Percentiles rank a stretch among this genome's conserved stretches.
Conservation (phyloP, 2,113 vertebrate genomes). For the Sinocyclocheilus rhinocerous region DNA sequence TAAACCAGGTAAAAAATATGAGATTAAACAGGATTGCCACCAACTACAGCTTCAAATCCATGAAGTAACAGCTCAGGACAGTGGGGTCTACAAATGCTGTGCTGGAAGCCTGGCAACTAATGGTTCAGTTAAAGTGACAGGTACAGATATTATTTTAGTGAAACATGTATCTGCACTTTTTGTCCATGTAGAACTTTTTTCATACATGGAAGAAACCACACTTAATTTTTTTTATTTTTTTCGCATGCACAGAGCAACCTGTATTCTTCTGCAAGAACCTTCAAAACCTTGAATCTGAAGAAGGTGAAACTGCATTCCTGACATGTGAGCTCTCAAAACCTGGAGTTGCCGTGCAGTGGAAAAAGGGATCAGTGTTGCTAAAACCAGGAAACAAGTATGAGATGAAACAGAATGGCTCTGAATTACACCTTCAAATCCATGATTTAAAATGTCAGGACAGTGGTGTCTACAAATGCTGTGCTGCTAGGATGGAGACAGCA, state of each 20-base stretch:
- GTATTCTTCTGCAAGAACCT: constrained; percentile 74
- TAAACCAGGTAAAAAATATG: constrained; percentile 70
- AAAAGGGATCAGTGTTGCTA: constrained; percentile 67
- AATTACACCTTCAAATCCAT: constrained; percentile 72
- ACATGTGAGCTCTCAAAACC: constrained; percentile 76
- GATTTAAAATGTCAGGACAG: constrained; percentile 69
- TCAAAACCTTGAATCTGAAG: constrained; percentile 70
- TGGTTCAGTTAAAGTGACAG: constrained; percentile 78
- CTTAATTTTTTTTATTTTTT: too few species aligned
- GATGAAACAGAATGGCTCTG: constrained; percentile 74
- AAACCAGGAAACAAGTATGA: constrained; percentile 72
- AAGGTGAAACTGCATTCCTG: constrained; percentile 65
- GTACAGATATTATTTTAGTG: constrained; percentile 63
- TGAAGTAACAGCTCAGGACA: constrained; percentile 69
- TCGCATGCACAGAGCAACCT: constrained; percentile 45
- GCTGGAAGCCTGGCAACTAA: constrained; percentile 62
- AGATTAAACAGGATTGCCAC: constrained; percentile 70
- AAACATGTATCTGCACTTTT: not conserved
- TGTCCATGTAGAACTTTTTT: not conserved
- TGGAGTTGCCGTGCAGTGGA: constrained; percentile 75
- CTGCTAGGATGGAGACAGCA: constrained; percentile 71
- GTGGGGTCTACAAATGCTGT: constrained; percentile 77
- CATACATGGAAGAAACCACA: not conserved
- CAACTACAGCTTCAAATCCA: constrained; percentile 71
- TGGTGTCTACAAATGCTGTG: constrained; percentile 79